These are phyloP conservation scores for Hirtodrosophila trivittata DNA, from an alignment of 2,888 invertebrate species.

Conservation along the genomic window DNA sequence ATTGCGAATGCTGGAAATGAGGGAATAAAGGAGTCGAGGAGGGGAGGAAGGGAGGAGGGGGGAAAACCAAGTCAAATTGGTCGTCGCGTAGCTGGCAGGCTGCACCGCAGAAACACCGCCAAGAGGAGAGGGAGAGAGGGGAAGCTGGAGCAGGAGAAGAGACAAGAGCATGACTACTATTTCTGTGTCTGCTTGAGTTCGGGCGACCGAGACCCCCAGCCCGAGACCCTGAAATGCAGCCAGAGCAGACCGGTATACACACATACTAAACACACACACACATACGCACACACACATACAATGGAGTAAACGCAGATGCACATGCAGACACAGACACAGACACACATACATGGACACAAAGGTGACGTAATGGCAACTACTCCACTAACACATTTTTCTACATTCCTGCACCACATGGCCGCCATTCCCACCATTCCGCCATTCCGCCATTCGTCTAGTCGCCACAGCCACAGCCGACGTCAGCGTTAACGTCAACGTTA, in stretches of 20 bases:
- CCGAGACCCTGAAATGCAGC: slow-evolving; percentile 48
- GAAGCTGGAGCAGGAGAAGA: not conserved
- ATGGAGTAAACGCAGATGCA: slow-evolving; percentile 26
- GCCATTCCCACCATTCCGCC: not conserved
- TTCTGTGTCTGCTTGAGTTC: slow-evolving; percentile 41
- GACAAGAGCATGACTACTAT: slow-evolving; percentile 10
- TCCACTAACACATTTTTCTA: slow-evolving; percentile 84
- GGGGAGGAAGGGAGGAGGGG: not conserved
- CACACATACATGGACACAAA: slow-evolving; percentile 46
- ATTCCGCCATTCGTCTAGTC: slow-evolving; percentile 21
- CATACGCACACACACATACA: slow-evolving; percentile 8
- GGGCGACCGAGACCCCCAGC: slow-evolving; percentile 64
- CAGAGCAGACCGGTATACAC: slow-evolving; percentile 43
- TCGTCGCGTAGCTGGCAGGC: slow-evolving; percentile 3
- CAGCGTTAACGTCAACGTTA: not conserved
- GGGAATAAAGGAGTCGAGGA: not conserved
- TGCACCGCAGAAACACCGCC: slow-evolving; percentile 38
- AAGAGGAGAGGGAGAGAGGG: not conserved
- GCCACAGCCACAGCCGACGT: slow-evolving; percentile 1
- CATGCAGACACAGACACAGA: slow-evolving; percentile 20
- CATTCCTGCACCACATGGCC: slow-evolving; percentile 77
- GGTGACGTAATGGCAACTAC: slow-evolving; percentile 84
- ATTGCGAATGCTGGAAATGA: slow-evolving; percentile 2
- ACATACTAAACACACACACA: slow-evolving; percentile 18
- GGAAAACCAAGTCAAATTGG: slow-evolving; percentile 41